A percentile compares a stretch with the other conserved stretches of the same genome.
phyloP scores from a whole-genome alignment of 2,797 vertebrate genomes.

The Carduelis carduelis region DNA sequence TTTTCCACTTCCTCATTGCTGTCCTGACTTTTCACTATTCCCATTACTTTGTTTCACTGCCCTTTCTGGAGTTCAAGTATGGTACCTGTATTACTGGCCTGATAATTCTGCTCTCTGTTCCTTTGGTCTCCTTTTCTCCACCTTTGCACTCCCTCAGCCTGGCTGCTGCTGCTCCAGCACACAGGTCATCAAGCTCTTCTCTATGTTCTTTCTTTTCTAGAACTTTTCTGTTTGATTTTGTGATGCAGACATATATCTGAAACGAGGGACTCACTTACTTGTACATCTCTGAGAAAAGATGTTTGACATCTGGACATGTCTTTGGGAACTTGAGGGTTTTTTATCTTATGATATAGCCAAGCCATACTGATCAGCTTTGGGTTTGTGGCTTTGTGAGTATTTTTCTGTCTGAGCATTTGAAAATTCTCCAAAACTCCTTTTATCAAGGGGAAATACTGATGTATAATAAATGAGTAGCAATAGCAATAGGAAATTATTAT shows the following conservation, averaged over 20 bases:
- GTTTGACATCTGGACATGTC: neutral
- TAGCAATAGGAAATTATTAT: neutral
- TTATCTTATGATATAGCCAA: neutral
- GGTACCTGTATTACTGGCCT: no score
- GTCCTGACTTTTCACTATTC: neutral
- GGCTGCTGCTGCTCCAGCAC: neutral
- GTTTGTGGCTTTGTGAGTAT: neutral
- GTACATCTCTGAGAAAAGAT: neutral
- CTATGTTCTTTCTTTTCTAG: neutral
- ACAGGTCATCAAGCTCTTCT: neutral
- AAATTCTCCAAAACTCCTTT: neutral
- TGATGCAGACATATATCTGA: neutral
- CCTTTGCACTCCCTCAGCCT: neutral
- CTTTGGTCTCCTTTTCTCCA: neutral
- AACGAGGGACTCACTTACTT: neutral
- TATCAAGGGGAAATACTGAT: neutral
- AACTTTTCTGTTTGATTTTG: neutral
- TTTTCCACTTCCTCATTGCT: neutral
- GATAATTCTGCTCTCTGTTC: neutral
- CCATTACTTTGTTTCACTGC: neutral
- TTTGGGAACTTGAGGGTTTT: neutral
- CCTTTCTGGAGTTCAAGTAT: neutral
- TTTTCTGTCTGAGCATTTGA: neutral
- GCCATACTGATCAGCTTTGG: neutral
- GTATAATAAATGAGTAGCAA: neutral